A percentile compares a stretch with the other conserved stretches of the same genome.
Conservation (phyloP, 2,797 vertebrate species). For the Triplophysa yarkandensis region DNA sequence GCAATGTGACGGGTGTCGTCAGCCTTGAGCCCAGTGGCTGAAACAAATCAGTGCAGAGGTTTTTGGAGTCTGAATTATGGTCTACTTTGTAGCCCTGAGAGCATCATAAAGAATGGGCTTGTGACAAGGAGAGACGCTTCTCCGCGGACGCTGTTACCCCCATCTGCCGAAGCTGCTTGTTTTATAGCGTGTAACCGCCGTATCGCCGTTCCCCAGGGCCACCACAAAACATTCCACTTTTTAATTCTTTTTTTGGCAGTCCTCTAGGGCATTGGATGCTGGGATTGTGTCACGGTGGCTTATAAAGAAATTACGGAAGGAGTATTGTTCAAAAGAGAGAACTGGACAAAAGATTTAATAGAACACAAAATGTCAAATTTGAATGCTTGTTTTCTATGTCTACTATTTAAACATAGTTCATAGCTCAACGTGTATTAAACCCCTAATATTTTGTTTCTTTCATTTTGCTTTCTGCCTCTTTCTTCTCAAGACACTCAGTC, state of each 20-base stretch:
- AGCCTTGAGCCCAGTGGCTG: constrained; percentile 42
- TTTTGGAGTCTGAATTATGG: constrained; percentile 43
- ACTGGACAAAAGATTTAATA: background rate
- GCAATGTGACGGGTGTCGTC: constrained; percentile 32
- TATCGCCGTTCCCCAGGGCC: constrained; percentile 35
- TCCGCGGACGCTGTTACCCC: constrained; percentile 27
- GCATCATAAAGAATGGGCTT: constrained; percentile 37
- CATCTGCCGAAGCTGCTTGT: constrained; percentile 37
- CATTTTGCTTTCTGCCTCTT: background rate
- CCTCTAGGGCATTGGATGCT: background rate
- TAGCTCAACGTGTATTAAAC: background rate
- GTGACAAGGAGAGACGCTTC: constrained; percentile 42
- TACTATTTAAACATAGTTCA: background rate
- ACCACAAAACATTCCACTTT: constrained; percentile 35
- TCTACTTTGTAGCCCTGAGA: constrained; percentile 41
- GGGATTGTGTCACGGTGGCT: constrained; percentile 1
- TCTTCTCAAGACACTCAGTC: background rate
- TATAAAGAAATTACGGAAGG: background rate
- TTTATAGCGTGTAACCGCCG: constrained; percentile 25
- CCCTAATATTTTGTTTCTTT: background rate
- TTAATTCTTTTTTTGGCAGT: constrained; percentile 22
- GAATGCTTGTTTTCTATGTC: no score
- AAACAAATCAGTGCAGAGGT: constrained; percentile 45
- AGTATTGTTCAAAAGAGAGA: background rate
- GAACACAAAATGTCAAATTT: no score